Base-by-base conservation (phyloP, 2,888 invertebrate genomes). In the Sussaba pulchella region DNA sequence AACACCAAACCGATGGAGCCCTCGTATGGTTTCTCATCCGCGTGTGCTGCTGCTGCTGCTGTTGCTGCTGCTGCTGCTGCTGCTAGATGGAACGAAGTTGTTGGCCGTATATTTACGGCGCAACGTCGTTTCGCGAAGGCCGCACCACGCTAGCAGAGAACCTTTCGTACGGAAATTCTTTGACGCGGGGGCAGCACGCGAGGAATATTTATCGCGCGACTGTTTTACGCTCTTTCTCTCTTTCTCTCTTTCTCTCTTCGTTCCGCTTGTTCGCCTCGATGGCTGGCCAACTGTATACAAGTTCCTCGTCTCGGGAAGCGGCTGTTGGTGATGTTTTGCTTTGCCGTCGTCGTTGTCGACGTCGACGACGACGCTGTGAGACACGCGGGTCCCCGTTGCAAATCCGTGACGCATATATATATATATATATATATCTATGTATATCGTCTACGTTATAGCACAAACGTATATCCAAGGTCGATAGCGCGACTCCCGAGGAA, bases 121-220 rank as follows among this genome's bases (percentile, higher is more conserved):
- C 59, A 67, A 81, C 74, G 82, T 64, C 61, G 52, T 64, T 50
- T 74, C 59, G 57, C 21, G 61, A 64, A 73, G 77, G 61, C 70
- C 73, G 78, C 67, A 76, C 45, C 54, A 67, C 43, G 54, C 47
- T 61, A 57, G 57, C 31, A 6, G 61, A 74, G 81, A 71, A 54
- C 4, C 6, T 84, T 66, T 79, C 77, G 83, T 78, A 79, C 77
- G 82, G 83, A 84, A 84, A 83, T 82, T 82, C 83, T 76, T 83
- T 82, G 82, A 83, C 81, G 79, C 81, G 76, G 71, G 79, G 75
- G 81, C 82, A 82, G 81, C 83, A 81, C 83, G 83, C 81, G 78
- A 82, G 81, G 83, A 82, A 83, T 84, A 83, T 83, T 82, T 84
- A 81, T 84, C 72, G 78, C 75, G 80, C 82, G 81, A 74, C 69